Evolutionary conservation across 53 echinoderm and acorn worm genomes (phyloP), one percentile per base, ranked within the genome.

Genomic region (Pentamera pediparva): DNA sequence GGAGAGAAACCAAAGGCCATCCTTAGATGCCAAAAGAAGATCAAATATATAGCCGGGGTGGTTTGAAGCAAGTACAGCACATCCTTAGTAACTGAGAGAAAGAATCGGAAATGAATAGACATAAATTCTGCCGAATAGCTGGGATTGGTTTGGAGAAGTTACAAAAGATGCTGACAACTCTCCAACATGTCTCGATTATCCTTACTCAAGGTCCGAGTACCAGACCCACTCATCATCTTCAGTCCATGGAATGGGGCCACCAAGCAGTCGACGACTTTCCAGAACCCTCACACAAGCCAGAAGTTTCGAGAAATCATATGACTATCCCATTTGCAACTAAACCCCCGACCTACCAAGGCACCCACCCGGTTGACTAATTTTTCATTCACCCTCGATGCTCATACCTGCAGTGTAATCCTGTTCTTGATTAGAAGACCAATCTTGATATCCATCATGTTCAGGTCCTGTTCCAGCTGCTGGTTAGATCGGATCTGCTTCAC

Each of bases 161-260:
- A 96, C 86, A 96, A 83, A 40, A 96, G 80, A 39, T 96, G 82
- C 69, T 96, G 98, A 74, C 91, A 96, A 1, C 91, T 88, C 27
- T 96, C 98, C 81, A 96, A 65, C 91, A 90, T 96, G 43, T 96
- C 91, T 2, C 98, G 85, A 26, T 91, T 96, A 64, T 96, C 98
- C 25, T 86, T 83, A 76, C 91, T 91, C 53, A 96, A 78, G 1
- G 98, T 79, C 69, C 88, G 91, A 24, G 91, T 83, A 17, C 98
- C 98, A 13, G 87, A 52, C 15, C 71, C 51, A n/a, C 77, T 88
- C 85, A 12, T 49, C 39, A 3, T 86, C 81, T n/a, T n/a, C n/a
- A n/a, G n/a, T n/a, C n/a, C n/a, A n/a, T n/a, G n/a, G n/a, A n/a
- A n/a, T n/a, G n/a, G n/a, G n/a, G n/a, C n/a, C n/a, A n/a, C n/a